These are phyloP conservation scores for Orius insidiosus DNA, from an alignment of 1,140 invertebrate genomes.

Conservation along the genomic window DNA sequence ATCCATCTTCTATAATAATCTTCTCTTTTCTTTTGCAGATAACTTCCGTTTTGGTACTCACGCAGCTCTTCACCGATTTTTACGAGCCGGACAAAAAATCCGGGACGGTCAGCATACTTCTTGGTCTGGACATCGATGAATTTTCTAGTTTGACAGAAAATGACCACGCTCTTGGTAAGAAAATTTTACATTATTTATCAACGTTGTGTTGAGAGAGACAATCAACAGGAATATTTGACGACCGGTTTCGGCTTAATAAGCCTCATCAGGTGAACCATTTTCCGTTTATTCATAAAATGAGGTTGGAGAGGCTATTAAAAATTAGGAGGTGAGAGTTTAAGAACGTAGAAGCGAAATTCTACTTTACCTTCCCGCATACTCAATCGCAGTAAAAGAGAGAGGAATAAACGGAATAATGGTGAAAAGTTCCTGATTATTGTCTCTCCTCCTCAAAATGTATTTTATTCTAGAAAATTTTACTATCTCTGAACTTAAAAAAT, in stretches of 20 bases:
- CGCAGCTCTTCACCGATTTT: conserved; percentile 18
- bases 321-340: not conserved
- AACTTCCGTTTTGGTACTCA: conserved; percentile 18
- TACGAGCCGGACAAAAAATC: conserved; percentile 11
- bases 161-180: not conserved
- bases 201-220: not conserved
- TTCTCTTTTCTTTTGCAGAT: conserved; percentile 17
- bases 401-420: not conserved
- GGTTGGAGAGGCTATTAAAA: not conserved
- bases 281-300: not conserved
- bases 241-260: no score
- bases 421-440: not conserved
- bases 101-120: conserved; percentile 19
- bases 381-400: no score
- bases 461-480: not conserved
- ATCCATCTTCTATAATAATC: not conserved
- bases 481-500: not conserved
- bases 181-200: not conserved
- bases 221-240: no score
- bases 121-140: conserved; percentile 19
- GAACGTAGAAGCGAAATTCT: no score
- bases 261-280: not conserved
- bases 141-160: conserved; percentile 5
- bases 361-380: no score
- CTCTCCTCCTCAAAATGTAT: not conserved